phyloP scores from a whole-genome alignment of 1,140 invertebrate species.

The Brachionus manjavacas region DNA sequence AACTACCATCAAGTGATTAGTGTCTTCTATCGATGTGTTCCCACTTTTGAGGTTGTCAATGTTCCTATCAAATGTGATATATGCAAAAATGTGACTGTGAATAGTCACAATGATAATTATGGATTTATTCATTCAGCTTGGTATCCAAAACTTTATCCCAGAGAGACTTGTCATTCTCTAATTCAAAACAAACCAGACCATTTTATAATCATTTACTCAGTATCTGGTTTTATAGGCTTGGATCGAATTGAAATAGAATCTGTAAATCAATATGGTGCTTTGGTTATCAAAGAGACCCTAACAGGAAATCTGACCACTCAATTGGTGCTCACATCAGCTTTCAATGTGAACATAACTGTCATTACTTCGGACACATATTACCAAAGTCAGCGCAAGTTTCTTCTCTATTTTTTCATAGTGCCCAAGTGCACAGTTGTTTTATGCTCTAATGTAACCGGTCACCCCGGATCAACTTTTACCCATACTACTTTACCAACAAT shows the following conservation, averaged over 20 bases:
- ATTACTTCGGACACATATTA: constrained; percentile 17
- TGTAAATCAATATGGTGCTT: constrained; percentile 26
- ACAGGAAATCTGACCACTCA: constrained; percentile 36
- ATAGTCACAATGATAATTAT: constrained; percentile 13
- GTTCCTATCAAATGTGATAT: constrained; percentile 39
- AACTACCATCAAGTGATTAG: constrained; percentile 41
- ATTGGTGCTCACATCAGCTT: constrained; percentile 26
- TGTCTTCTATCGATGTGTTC: constrained; percentile 16
- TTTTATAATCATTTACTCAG: constrained; percentile 39
- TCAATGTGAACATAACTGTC: constrained; percentile 14
- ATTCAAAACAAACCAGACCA: constrained; percentile 40
- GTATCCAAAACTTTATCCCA: constrained; percentile 39
- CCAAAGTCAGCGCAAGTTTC: constrained; percentile 6
- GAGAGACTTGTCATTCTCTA: constrained; percentile 37
- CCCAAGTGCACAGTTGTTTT: constrained; percentile 23
- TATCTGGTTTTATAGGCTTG: constrained; percentile 14
- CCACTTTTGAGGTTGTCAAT: constrained; percentile 31
- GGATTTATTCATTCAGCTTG: constrained; percentile 34
- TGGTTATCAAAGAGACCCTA: constrained; percentile 27
- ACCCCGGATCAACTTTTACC: not conserved
- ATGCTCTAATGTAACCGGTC: constrained; percentile 31
- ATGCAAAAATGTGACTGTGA: constrained; percentile 38
- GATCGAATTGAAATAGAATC: constrained; percentile 39
- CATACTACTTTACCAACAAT: not conserved
- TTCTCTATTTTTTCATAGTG: constrained; percentile 34